Conservation (phyloP, 2,113 vertebrate genomes). For the Pollimyrus isidori region DNA sequence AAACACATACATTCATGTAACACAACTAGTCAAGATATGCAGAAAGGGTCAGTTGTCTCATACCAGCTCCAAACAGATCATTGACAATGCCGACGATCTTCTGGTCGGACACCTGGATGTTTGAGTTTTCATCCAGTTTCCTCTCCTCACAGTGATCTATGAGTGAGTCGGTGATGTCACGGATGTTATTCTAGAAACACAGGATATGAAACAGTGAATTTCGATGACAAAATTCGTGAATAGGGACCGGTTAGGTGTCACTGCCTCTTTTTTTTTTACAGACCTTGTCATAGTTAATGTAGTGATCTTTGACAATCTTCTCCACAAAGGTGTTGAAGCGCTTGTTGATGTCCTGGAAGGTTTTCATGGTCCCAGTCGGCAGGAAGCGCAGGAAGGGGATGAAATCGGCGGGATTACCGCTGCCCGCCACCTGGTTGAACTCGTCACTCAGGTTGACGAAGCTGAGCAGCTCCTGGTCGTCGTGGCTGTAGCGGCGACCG, state of each 20-base stretch:
- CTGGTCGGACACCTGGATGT: constrained; percentile 57
- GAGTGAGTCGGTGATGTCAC: constrained; percentile 86
- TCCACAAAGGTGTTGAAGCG: constrained; percentile 57
- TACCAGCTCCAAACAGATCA: constrained; percentile 94
- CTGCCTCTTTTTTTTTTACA: neutral
- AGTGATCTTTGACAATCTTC: constrained; percentile 68
- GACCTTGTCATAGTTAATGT: constrained; percentile 69
- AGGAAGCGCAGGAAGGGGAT: constrained; percentile 72
- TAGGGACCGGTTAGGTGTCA: neutral
- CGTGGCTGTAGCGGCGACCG: constrained; percentile 65
- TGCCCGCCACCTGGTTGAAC: constrained; percentile 53
- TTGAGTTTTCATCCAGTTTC: constrained; percentile 62
- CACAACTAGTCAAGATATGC: neutral
- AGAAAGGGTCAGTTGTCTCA: neutral
- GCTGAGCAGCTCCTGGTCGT: constrained; percentile 65
- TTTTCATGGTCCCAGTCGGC: constrained; percentile 60
- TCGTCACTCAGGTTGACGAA: constrained; percentile 61
- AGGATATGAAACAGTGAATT: neutral
- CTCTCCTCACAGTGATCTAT: constrained; percentile 80
- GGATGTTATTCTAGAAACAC: constrained; percentile 68
- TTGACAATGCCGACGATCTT: constrained; percentile 70
- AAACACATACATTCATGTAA: neutral
- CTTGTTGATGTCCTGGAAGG: constrained; percentile 60
- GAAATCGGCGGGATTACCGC: constrained; percentile 74
- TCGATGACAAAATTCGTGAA: neutral